Evolutionary conservation across 2,888 invertebrate genomes (phyloP).

Genomic region (Phalera bucephala): DNA sequence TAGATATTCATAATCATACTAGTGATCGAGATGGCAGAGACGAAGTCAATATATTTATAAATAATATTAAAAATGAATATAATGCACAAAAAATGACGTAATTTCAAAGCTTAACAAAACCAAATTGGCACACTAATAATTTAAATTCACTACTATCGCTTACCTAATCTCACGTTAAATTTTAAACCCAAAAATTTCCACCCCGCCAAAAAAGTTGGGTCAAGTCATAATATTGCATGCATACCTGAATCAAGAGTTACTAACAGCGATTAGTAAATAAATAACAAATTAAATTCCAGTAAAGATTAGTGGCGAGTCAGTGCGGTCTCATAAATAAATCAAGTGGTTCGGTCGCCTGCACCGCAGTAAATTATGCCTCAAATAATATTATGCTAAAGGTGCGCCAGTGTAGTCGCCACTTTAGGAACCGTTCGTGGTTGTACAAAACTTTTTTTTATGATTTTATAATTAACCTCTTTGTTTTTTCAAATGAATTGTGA

Average conservation of each 20-base stretch:
- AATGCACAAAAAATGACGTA: no score
- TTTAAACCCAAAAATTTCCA: no score
- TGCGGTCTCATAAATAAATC: conserved; percentile 77
- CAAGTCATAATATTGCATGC: no score
- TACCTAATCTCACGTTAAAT: no score
- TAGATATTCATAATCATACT: no score
- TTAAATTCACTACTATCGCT: no score
- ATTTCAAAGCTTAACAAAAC: no score
- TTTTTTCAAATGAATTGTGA: conserved; percentile 17
- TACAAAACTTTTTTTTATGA: conserved; percentile 27
- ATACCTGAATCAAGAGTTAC: conserved; percentile 46
- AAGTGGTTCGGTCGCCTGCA: conserved; percentile 55
- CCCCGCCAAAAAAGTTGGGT: no score
- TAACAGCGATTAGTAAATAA: conserved; percentile 70
- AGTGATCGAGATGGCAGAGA: no score
- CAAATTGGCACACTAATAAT: no score
- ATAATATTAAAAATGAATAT: no score
- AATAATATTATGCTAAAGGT: conserved; percentile 76
- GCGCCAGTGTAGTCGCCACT: conserved; percentile 35
- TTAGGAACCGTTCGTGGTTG: conserved; percentile 28
- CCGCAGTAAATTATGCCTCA: conserved; percentile 73
- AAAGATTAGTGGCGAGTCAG: conserved; percentile 73
- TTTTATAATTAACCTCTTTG: conserved; percentile 37
- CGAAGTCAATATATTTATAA: no score
- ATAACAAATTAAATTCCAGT: conserved; percentile 77